A percentile compares a stretch with the other conserved stretches of the same genome.
These are phyloP conservation scores for Apamea monoglypha DNA, from an alignment of 2,888 invertebrate genomes.

Conservation along the genomic window DNA sequence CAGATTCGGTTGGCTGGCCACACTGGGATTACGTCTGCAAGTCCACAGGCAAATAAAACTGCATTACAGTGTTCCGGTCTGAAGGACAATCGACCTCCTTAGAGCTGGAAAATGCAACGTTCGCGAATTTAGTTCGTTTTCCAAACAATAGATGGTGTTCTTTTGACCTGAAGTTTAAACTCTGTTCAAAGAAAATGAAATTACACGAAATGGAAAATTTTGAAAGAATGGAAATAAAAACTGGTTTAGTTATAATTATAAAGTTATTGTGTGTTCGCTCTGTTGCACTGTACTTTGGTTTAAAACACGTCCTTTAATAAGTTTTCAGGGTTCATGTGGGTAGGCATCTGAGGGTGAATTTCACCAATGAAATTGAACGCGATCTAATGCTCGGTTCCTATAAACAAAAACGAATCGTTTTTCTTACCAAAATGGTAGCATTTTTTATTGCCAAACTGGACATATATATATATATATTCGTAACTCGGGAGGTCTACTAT, in stretches of 20 bases:
- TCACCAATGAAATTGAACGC: no score
- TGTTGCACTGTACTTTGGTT: no score
- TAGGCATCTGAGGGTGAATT: no score
- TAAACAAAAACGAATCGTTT: no score
- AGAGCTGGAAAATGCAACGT: constrained; percentile 28
- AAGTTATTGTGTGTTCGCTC: no score
- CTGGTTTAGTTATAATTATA: not conserved
- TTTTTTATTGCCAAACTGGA: no score
- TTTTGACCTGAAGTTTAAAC: constrained; percentile 6
- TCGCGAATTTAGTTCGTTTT: constrained; percentile 39
- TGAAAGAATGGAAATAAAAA: not conserved
- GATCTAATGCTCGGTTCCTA: no score
- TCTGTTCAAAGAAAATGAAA: not conserved
- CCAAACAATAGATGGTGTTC: constrained; percentile 46
- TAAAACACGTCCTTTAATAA: no score
- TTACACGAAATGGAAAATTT: not conserved
- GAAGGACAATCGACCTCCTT: constrained; percentile 49
- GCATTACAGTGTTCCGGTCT: constrained; percentile 53
- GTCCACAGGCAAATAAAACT: constrained; percentile 53
- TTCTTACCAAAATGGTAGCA: no score
- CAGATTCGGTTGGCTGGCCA: constrained; percentile 47
- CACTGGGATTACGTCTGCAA: constrained; percentile 45
- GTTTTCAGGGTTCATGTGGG: not conserved
- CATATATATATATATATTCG: no score
- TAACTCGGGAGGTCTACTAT: no score